Conservation (phyloP, 1,140 invertebrate species). For the Achatina immaculata region DNA sequence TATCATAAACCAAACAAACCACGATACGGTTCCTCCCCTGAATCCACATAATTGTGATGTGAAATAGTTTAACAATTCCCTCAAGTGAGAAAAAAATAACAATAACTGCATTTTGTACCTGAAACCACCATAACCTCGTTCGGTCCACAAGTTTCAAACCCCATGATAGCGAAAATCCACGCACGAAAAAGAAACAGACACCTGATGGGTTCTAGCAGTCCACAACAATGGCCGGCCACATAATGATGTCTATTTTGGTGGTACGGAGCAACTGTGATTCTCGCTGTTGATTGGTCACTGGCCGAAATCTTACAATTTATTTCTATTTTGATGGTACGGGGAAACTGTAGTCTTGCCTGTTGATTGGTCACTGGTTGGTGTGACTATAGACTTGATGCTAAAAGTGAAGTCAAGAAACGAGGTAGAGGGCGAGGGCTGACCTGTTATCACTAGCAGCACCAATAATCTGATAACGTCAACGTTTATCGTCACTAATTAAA, state of each 20-base stretch:
- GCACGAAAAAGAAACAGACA: conserved; percentile 10
- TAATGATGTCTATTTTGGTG: not conserved
- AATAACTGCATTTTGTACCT: conserved; percentile 78
- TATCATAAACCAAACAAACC: too few relatives aligned
- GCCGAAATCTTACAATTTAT: not conserved
- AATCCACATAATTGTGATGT: not conserved
- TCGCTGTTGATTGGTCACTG: not conserved
- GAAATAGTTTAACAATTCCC: too few relatives aligned
- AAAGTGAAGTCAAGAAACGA: too few relatives aligned
- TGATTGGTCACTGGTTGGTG: not conserved
- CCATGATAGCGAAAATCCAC: conserved; percentile 68
- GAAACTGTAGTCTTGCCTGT: too few relatives aligned
- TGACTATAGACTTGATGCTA: not conserved
- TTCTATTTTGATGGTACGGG: not conserved
- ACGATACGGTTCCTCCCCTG: not conserved
- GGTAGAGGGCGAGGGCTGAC: too few relatives aligned
- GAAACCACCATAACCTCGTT: conserved; percentile 97
- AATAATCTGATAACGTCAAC: too few relatives aligned
- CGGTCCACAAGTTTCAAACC: conserved; percentile 96
- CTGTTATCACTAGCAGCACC: too few relatives aligned
- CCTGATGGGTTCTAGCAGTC: not conserved
- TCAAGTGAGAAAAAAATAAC: too few relatives aligned
- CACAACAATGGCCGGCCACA: not conserved
- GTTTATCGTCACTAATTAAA: too few relatives aligned
- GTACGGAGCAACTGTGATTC: not conserved